Conservation (phyloP, 2,888 invertebrate species). For the Athrips mouffetella region DNA sequence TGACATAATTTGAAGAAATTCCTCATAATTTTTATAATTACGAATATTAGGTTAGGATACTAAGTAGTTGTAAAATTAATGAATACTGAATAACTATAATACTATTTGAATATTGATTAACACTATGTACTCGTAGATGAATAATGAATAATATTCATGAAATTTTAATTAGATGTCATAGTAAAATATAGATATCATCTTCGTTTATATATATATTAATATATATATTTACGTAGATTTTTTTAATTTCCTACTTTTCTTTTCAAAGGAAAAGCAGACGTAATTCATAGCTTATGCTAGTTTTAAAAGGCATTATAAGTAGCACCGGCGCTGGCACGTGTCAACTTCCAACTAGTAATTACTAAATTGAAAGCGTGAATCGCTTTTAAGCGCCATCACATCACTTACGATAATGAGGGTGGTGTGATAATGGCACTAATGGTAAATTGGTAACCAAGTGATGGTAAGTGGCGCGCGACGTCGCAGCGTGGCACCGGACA, state of each 20-base stretch:
- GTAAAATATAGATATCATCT: too few species aligned
- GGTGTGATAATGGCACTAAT: constrained; percentile 40
- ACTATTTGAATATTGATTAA: not conserved
- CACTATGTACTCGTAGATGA: too few species aligned
- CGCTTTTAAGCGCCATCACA: constrained; percentile 73
- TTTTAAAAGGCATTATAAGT: too few species aligned
- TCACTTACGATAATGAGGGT: constrained; percentile 74
- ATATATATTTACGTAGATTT: too few species aligned
- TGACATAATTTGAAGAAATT: too few species aligned
- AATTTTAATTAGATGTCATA: too few species aligned
- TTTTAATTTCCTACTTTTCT: not conserved
- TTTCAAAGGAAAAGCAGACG: not conserved
- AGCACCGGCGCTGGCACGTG: constrained; percentile 10
- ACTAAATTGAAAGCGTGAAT: constrained; percentile 73
- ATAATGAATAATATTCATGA: too few species aligned
- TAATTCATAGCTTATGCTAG: too few species aligned
- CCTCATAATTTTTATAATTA: too few species aligned
- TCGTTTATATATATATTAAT: too few species aligned
- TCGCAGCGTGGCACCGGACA: constrained; percentile 38
- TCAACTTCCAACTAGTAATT: constrained; percentile 61
- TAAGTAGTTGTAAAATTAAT: not conserved
- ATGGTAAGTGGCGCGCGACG: constrained; percentile 63
- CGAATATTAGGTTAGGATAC: not conserved
- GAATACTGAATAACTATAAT: not conserved
- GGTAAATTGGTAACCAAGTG: constrained; percentile 37